phyloP scores from a whole-genome alignment of 2,113 vertebrate species.

The Dasypus novemcinctus region DNA sequence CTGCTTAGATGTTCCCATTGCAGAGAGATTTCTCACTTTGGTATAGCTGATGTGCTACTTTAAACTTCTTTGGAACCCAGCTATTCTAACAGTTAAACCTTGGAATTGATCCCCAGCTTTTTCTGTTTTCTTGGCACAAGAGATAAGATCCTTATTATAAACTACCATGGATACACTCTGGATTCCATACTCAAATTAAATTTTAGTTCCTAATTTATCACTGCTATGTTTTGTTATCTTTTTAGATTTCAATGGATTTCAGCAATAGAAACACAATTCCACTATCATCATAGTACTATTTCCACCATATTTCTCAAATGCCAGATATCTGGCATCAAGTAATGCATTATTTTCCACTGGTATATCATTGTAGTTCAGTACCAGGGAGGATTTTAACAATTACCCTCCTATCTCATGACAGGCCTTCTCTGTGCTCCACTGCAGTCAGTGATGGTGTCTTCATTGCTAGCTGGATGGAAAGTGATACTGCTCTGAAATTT shows the following conservation, averaged over 20 bases:
- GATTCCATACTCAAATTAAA: neutral
- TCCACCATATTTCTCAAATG: neutral
- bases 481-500: neutral
- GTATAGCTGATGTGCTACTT: neutral
- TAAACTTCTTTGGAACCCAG: neutral
- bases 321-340: neutral
- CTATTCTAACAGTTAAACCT: neutral
- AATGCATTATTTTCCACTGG: neutral
- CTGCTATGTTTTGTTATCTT: neutral
- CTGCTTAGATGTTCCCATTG: neutral
- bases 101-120: neutral
- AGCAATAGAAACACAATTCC: neutral
- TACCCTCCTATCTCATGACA: neutral
- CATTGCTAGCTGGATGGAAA: neutral
- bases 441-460: neutral
- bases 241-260: neutral
- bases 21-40: neutral
- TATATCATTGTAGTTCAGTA: neutral
- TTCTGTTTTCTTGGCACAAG: neutral
- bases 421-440: neutral
- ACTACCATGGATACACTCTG: neutral
- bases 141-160: neutral
- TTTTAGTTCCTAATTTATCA: neutral
- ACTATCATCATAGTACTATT: neutral
- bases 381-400: neutral